phyloP scores from a whole-genome alignment of 2,888 invertebrate genomes.

The Ectobius pallidus region DNA sequence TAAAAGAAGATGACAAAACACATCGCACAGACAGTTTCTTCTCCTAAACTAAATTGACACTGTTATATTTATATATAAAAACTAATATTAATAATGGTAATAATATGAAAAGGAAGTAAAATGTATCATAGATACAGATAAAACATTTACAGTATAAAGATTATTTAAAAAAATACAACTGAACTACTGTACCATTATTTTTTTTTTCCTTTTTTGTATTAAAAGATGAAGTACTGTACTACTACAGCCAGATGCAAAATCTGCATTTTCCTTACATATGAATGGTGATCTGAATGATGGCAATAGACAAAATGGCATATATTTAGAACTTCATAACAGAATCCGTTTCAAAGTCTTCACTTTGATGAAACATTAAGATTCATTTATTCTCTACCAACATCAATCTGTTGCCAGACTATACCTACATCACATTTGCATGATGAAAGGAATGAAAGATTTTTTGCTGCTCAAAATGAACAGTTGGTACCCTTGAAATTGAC shows the following conservation, averaged over 20 bases:
- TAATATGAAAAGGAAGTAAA: constrained; percentile 17
- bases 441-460: constrained; percentile 8
- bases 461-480: constrained; percentile 3
- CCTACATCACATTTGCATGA: background rate
- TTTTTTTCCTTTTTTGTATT: constrained; percentile 2
- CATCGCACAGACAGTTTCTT: constrained; percentile 5
- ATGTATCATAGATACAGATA: constrained; percentile 13
- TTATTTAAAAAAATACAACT: constrained; percentile 30
- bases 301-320: background rate
- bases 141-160: constrained; percentile 31
- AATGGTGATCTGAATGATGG: constrained; percentile 17
- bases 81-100: constrained; percentile 19
- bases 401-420: background rate
- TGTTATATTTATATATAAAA: constrained; percentile 14
- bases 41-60: constrained; percentile 22
- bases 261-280: background rate
- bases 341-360: no score
- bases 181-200: constrained; percentile 24
- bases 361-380: no score
- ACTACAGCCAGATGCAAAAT: constrained; percentile 1
- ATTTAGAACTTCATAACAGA: no score
- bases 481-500: constrained; percentile 29
- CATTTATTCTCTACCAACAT: background rate
- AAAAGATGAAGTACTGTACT: constrained; percentile 4
- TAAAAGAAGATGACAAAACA: constrained; percentile 16